Conservation (phyloP, 2,797 vertebrate genomes). For the Ateles fusciceps region DNA sequence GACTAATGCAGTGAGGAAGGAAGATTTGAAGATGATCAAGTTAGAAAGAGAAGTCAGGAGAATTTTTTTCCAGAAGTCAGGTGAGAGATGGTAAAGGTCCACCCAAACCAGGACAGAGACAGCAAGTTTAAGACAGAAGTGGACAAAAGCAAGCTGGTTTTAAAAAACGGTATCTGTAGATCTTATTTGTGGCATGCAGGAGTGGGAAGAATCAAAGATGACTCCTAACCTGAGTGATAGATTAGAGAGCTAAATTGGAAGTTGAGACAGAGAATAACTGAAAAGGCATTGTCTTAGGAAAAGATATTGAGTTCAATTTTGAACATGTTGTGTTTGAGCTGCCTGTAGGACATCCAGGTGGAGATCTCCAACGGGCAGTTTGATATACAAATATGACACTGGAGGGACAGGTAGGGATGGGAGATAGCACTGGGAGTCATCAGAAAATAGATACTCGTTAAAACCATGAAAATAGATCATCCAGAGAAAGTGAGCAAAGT, state of each 20-base stretch:
- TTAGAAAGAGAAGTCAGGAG: background rate
- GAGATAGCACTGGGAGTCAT: background rate
- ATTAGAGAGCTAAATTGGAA: background rate
- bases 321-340: constrained; percentile 45
- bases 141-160: background rate
- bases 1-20: background rate
- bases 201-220: constrained; percentile 25
- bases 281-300: background rate
- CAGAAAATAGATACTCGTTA: background rate
- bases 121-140: background rate
- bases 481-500: background rate
- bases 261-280: background rate
- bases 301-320: constrained; percentile 13
- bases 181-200: constrained; percentile 12
- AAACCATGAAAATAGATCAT: constrained; percentile 22
- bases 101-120: background rate
- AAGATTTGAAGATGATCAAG: background rate
- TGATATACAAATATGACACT: background rate
- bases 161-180: background rate
- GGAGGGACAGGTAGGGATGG: background rate
- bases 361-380: background rate
- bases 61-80: background rate
- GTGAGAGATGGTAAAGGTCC: background rate
- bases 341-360: constrained; percentile 54
- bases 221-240: background rate